Conservation (phyloP, 2,797 vertebrate genomes). For the Lophius americanus region DNA sequence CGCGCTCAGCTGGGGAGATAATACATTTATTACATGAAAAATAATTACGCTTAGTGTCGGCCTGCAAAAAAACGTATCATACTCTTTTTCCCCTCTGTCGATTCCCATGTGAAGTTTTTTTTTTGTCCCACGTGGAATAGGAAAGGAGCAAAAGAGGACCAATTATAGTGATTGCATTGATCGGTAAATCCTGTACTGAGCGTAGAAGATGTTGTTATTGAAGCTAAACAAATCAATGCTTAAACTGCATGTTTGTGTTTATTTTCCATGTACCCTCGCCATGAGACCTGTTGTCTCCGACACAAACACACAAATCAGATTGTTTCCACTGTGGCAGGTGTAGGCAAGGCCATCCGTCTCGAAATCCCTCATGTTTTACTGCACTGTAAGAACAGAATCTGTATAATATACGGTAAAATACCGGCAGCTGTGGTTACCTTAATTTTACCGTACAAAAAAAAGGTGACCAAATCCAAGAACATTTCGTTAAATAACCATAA, state of each 20-base stretch:
- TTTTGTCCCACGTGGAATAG: not conserved
- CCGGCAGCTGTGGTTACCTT: too few relatives aligned
- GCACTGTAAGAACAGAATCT: too few relatives aligned
- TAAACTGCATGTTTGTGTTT: not conserved
- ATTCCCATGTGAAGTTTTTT: not conserved
- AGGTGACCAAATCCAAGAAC: too few relatives aligned
- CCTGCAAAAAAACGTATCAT: not conserved
- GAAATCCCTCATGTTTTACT: too few relatives aligned
- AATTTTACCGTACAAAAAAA: too few relatives aligned
- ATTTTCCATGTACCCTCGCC: too few relatives aligned
- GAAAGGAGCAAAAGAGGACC: not conserved
- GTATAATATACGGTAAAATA: too few relatives aligned
- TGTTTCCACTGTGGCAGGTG: too few relatives aligned
- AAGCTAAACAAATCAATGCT: not conserved
- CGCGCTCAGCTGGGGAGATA: slow-evolving; percentile 21
- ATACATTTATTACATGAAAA: slow-evolving; percentile 24
- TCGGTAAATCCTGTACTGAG: not conserved
- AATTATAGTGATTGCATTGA: not conserved
- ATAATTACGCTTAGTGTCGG: slow-evolving; percentile 24
- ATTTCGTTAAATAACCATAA: too few relatives aligned
- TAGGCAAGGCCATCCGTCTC: too few relatives aligned
- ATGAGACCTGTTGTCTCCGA: too few relatives aligned
- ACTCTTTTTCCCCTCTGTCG: not conserved
- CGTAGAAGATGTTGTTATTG: not conserved
- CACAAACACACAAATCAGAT: too few relatives aligned